phyloP scores from a whole-genome alignment of 2,797 vertebrate species.

The Urocyon cinereoargenteus region DNA sequence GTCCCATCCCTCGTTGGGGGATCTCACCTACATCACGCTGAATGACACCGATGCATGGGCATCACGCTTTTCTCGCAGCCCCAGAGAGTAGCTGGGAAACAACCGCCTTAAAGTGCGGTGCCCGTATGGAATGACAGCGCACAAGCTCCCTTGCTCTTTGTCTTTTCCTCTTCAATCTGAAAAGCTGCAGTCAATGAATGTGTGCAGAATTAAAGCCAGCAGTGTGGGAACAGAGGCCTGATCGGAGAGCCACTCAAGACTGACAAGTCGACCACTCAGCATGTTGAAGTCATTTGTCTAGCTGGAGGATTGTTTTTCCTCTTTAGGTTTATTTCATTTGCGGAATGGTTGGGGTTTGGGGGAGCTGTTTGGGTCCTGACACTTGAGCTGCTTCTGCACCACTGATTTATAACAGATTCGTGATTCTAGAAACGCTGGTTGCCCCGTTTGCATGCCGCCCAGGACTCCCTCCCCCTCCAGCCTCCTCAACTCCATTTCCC shows the following conservation, averaged over 20 bases:
- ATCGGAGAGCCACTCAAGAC: slow-evolving; percentile 25
- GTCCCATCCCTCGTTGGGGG: neutral
- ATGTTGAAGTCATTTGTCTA: slow-evolving; percentile 62
- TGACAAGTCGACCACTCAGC: slow-evolving; percentile 14
- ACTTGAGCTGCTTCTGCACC: slow-evolving; percentile 24
- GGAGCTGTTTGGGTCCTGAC: slow-evolving; percentile 53
- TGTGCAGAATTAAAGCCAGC: slow-evolving; percentile 63
- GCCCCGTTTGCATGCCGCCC: slow-evolving; percentile 58
- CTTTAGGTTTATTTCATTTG: slow-evolving; percentile 58
- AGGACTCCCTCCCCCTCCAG: slow-evolving; percentile 13
- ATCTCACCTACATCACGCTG: neutral
- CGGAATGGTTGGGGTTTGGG: neutral
- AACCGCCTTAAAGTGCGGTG: neutral
- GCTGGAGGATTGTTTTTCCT: neutral
- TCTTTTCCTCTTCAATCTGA: slow-evolving; percentile 29
- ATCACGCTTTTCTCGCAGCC: neutral
- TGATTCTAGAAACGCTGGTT: slow-evolving; percentile 73
- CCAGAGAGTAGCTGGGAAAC: neutral
- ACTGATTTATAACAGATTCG: slow-evolving; percentile 74
- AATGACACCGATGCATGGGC: neutral
- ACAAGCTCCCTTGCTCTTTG: slow-evolving; percentile 14
- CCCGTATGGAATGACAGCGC: neutral
- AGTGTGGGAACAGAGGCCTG: neutral
- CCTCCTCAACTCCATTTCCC: slow-evolving; percentile 70
- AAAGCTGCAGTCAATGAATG: slow-evolving; percentile 34